Evolutionary conservation across 2,113 vertebrate genomes (phyloP).

Genomic region (Esox niger): DNA sequence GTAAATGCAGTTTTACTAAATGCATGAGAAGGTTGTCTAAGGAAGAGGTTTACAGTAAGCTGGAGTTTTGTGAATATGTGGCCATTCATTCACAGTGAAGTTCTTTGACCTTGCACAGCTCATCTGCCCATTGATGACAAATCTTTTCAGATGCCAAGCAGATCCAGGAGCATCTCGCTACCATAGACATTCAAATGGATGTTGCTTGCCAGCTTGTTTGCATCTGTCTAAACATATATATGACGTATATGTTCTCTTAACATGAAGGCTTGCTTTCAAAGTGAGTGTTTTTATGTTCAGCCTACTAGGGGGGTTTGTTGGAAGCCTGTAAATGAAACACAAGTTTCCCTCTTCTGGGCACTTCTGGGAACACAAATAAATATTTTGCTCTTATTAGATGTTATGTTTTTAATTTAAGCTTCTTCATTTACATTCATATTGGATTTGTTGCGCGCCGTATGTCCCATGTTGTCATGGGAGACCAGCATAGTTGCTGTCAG

Average conservation of each 20-base stretch:
- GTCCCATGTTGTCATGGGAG: constrained; percentile 67
- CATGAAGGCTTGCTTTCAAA: not conserved
- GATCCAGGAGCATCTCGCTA: constrained; percentile 25
- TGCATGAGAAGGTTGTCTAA: too few relatives aligned
- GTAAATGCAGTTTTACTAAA: not conserved
- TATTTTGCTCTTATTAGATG: constrained; percentile 6
- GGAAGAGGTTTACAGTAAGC: too few relatives aligned
- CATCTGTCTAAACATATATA: not conserved
- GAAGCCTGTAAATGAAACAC: constrained; percentile 32
- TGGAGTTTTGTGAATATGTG: not conserved
- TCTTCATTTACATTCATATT: constrained; percentile 71
- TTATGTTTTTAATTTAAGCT: constrained; percentile 52
- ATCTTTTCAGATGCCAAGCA: constrained; percentile 24
- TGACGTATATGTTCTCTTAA: not conserved
- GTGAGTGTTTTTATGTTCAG: constrained; percentile 1
- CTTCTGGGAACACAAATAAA: constrained; percentile 13
- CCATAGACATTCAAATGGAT: constrained; percentile 24
- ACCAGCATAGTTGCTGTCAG: constrained; percentile 37
- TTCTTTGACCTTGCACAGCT: constrained; percentile 30
- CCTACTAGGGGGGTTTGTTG: constrained; percentile 37
- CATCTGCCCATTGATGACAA: constrained; percentile 21
- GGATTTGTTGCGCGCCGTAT: constrained; percentile 63
- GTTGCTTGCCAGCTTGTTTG: constrained; percentile 10
- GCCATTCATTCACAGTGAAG: constrained; percentile 13
- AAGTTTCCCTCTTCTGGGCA: constrained; percentile 29